Evolutionary conservation across 2,888 invertebrate species (phyloP).

Genomic region (Conistra vaccinii): DNA sequence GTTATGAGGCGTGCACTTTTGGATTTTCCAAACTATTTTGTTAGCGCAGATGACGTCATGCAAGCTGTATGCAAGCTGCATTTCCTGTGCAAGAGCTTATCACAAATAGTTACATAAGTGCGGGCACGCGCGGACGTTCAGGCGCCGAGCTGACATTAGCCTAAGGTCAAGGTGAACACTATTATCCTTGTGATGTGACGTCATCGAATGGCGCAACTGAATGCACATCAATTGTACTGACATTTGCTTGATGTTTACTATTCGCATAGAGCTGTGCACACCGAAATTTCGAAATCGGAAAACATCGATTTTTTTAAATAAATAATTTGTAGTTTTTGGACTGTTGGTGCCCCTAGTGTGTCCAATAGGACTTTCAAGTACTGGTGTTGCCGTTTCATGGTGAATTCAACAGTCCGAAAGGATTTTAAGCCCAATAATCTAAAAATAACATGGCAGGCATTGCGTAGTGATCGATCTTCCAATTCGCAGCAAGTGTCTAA

Average conservation of each 20-base stretch:
- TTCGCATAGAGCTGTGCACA: slow-evolving; percentile 30
- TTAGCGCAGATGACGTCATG: slow-evolving; percentile 26
- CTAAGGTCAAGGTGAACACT: slow-evolving; percentile 86
- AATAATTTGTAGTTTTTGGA: background rate
- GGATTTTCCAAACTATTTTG: no score
- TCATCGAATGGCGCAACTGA: slow-evolving; percentile 71
- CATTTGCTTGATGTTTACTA: slow-evolving; percentile 59
- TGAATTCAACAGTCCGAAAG: background rate
- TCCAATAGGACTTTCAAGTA: background rate
- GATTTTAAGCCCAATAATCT: background rate
- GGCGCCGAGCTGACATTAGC: slow-evolving; percentile 81
- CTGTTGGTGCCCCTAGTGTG: no score
- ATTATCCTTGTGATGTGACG: slow-evolving; percentile 85
- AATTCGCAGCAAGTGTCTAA: slow-evolving; percentile 36
- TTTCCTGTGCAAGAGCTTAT: slow-evolving; percentile 73
- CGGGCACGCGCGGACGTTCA: slow-evolving; percentile 73
- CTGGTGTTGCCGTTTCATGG: background rate
- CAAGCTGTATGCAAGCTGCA: slow-evolving; percentile 54
- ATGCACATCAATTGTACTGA: slow-evolving; percentile 68
- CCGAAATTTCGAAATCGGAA: slow-evolving; percentile 13
- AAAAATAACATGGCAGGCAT: background rate
- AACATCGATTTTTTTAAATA: background rate
- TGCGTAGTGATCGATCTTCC: slow-evolving; percentile 14
- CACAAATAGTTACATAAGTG: slow-evolving; percentile 76
- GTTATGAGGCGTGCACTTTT: no score